Base-by-base conservation (phyloP, 2,797 vertebrate genomes). In the Myiotriccus ornatus region DNA sequence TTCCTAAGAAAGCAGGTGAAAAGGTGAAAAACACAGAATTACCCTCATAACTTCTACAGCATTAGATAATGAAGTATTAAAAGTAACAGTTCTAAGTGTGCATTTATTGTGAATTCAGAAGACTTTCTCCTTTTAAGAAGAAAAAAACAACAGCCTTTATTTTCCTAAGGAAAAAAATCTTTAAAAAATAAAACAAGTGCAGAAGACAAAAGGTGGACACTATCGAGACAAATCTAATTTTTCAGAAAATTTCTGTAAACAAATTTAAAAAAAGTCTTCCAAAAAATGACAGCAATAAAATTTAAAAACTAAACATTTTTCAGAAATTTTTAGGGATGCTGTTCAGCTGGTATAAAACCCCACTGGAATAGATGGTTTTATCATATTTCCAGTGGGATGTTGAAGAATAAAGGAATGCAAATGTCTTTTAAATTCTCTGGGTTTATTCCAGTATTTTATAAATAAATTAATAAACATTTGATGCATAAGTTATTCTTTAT, bases 401-500 rank as follows among this genome's bases (percentile, higher is more conserved):
- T 81, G 49, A 90, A 87, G 83, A 86, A 87, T 35, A 95, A 95
- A 93, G 23, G 17, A 92, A 94, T 75, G 57, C 34, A 92, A 93
- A 91, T 91, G 18, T 76, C 25, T 87, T 73, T 39, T 49, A 32
- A 87, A 95, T 57, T 57, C 39, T 91, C 55, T 70, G 19, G 75
- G 67, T 69, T 81, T 64, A 67, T n/a, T 80, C 9, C 9, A 68
- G 2, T 34, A 46, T 41, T 43, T 46, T 18, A 62, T 41, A 91
- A 87, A 82, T 73, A 84, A 89, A 74, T 82, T 87, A 63, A 93
- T 67, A 70, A 91, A 79, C 6, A 52, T 56, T 91, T 62, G 63
- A n/a, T 49, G 47, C 27, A 46, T 56, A 64, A 50, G 14, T 62
- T 84, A 84, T n/a, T 65, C n/a, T 78, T 93, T 67, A 76, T n/a